These are phyloP conservation scores for Calephelis nemesis DNA, from an alignment of 1,140 invertebrate genomes.

Conservation along the genomic window DNA sequence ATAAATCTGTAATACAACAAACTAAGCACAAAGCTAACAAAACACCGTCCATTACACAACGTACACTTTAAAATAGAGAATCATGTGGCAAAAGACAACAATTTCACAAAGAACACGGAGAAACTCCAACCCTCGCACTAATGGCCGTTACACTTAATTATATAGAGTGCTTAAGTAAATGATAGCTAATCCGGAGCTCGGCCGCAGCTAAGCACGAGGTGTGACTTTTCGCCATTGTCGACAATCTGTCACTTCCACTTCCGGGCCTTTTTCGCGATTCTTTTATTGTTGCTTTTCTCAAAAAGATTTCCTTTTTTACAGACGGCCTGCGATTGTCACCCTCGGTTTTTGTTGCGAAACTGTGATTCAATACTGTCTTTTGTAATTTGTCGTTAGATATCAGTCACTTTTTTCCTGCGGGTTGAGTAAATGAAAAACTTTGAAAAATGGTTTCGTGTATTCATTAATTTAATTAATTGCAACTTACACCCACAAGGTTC, in stretches of 20 bases:
- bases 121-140: conserved; percentile 50
- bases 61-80: conserved; percentile 1
- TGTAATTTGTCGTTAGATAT: conserved; percentile 10
- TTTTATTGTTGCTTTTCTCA: conserved; percentile 70
- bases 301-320: conserved; percentile 68
- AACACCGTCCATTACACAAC: not conserved
- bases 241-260: conserved; percentile 76
- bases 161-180: conserved; percentile 77
- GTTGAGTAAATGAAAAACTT: no score
- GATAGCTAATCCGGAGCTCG: conserved; percentile 70
- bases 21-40: not conserved
- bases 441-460: no score
- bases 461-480: no score
- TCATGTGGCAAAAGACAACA: conserved; percentile 7
- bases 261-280: conserved; percentile 61
- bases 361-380: conserved; percentile 62
- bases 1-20: not conserved
- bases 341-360: conserved; percentile 59
- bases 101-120: conserved; percentile 15
- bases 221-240: conserved; percentile 73
- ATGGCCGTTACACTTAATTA: conserved; percentile 68
- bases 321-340: conserved; percentile 70
- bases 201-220: conserved; percentile 70
- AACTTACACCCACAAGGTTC: no score
- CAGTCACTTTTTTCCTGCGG: no score